Percentiles rank a stretch among this genome's conserved stretches.
Evolutionary conservation across 2,888 invertebrate genomes (phyloP).

Genomic region (Pammene aurita): DNA sequence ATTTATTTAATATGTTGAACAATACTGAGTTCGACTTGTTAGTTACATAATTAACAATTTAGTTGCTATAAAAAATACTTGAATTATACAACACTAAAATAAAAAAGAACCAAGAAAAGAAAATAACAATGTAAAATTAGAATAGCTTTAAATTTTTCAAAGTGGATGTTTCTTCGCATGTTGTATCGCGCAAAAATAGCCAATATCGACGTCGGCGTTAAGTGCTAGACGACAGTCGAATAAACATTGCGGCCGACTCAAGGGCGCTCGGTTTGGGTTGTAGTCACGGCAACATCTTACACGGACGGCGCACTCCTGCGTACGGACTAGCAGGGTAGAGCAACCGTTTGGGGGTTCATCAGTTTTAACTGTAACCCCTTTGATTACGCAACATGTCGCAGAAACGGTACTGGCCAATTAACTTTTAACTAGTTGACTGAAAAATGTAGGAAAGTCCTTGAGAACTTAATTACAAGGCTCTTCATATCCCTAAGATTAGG

Average conservation of each 20-base stretch:
- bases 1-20: too few species aligned
- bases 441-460: too few species aligned
- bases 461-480: too few species aligned
- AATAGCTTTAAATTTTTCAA: conserved; percentile 53
- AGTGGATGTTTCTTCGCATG: conserved; percentile 60
- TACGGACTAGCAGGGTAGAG: conserved; percentile 13
- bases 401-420: too few species aligned
- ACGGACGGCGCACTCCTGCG: conserved; percentile 44
- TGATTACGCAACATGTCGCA: too few species aligned
- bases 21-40: too few species aligned
- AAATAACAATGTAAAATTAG: conserved; percentile 42
- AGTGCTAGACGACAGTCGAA: conserved; percentile 81
- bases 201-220: conserved; percentile 74
- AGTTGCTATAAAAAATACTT: too few species aligned
- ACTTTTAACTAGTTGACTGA: too few species aligned
- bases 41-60: too few species aligned
- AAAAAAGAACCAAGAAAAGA: not conserved
- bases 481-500: too few species aligned
- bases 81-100: too few species aligned
- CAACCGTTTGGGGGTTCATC: not conserved
- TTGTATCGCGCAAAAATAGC: conserved; percentile 75
- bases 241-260: conserved; percentile 74
- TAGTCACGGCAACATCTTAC: conserved; percentile 61
- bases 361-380: too few species aligned
- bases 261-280: conserved; percentile 68